Conservation (phyloP, 2,113 vertebrate species). For the Dasypus novemcinctus region DNA sequence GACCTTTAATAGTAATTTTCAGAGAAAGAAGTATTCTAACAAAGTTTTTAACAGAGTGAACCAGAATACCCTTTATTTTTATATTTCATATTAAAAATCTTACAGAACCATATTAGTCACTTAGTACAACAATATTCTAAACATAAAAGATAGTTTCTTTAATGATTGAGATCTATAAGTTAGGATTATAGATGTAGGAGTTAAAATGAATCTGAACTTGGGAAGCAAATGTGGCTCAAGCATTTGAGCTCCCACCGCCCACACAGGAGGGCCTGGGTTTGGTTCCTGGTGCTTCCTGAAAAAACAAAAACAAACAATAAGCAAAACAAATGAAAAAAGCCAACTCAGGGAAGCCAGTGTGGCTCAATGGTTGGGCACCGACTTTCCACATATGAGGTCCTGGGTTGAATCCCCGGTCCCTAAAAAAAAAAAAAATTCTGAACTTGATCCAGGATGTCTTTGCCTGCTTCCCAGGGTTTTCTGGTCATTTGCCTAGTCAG, state of each 20-base stretch:
- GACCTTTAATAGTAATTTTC: slow-evolving; percentile 1
- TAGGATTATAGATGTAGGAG: neutral
- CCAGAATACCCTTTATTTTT: slow-evolving; percentile 38
- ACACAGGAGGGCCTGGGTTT: too few relatives aligned
- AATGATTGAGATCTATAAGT: neutral
- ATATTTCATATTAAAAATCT: slow-evolving; percentile 39
- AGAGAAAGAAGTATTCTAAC: slow-evolving; percentile 10
- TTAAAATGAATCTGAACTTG: neutral
- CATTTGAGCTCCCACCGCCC: too few relatives aligned
- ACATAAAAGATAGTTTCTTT: slow-evolving; percentile 32
- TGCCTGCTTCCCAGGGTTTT: neutral
- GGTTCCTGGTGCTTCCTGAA: too few relatives aligned
- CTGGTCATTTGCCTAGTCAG: slow-evolving; percentile 32
- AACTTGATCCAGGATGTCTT: neutral
- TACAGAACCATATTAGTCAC: neutral
- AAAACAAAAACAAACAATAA: too few relatives aligned
- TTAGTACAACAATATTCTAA: neutral
- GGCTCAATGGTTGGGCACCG: too few relatives aligned
- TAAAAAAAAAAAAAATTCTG: neutral
- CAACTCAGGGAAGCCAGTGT: too few relatives aligned
- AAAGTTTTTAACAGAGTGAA: slow-evolving; percentile 35
- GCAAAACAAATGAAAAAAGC: too few relatives aligned
- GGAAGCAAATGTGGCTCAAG: too few relatives aligned
- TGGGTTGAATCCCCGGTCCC: too few relatives aligned
- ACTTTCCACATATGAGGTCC: too few relatives aligned